Base-by-base conservation (phyloP, 2,888 invertebrate genomes). In the Cheiracanthium punctorium region DNA sequence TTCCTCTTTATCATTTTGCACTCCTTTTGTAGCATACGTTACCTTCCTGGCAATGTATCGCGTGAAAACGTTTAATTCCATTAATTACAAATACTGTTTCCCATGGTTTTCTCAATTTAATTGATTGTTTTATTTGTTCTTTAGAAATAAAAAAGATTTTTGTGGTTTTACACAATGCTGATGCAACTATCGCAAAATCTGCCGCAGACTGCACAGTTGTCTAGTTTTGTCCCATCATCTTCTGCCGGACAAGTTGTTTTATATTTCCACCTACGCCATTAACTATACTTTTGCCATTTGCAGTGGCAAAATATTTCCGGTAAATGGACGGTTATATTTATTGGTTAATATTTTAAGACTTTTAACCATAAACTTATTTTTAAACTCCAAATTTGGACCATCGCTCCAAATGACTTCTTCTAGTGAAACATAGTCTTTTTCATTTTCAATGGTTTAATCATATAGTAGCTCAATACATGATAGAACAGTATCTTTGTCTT, bases 261-360 rank as follows among this genome's bases (percentile, higher is more conserved):
- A 20, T 7, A 52, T 17, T 52, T 17, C 52, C 52, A 52, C 58
- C 58, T 10, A 5, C 28, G 1, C 58, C 20, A 58, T 20, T 28
- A 58, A 48, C 58, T 10, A 58, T 10, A 58, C 58, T 7, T 58
- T 58, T 58, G n/a, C 58, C 58, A 20, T 58, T 17, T n/a, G 58
- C 14, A n/a, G 58, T 58, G 58, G 24, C 58, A 58, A 58, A 58
- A 58, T 58, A 58, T 7, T 58, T 58, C 58, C 24, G 20, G 58
- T n/a, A 20, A 20, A 58, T n/a, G 58, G 58, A 10, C 20, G 14
- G 58, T 20, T 58, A 2, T 58, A 58, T 7, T 58, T 58, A n/a
- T n/a, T 10, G 14, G 58, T n/a, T 20, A 58, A 7, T n/a, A 20
- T 58, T 28, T 58, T 17, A 58, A 58, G 58, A n/a, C 14, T 20